Percentiles rank a stretch among this genome's conserved stretches.
These are phyloP conservation scores for Monochamus saltuarius DNA, from an alignment of 1,140 invertebrate species.

Conservation along the genomic window DNA sequence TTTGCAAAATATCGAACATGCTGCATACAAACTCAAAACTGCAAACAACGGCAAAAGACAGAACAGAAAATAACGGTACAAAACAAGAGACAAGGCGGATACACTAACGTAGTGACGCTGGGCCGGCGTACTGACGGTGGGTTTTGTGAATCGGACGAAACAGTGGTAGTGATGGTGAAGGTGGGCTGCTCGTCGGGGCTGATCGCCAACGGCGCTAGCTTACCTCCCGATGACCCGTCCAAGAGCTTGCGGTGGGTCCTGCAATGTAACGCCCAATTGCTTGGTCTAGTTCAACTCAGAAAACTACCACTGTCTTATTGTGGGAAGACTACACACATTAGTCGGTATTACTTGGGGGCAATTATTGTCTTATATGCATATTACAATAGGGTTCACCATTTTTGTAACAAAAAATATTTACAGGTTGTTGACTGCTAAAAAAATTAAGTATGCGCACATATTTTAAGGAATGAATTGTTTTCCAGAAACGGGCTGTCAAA, in stretches of 20 bases:
- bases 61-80: conserved; percentile 22
- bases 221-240: conserved; percentile 55
- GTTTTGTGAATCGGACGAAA: conserved; percentile 11
- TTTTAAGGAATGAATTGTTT: no score
- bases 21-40: conserved; percentile 8
- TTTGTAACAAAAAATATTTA: no score
- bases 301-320: no score
- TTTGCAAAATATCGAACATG: conserved; percentile 7
- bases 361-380: no score
- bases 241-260: conserved; percentile 59
- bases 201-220: conserved; percentile 57
- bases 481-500: no score
- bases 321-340: no score
- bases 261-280: conserved; percentile 50
- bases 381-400: no score
- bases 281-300: no score
- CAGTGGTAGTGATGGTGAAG: conserved; percentile 19
- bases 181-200: conserved; percentile 50
- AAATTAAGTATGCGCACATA: no score
- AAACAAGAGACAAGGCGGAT: conserved; percentile 23
- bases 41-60: conserved; percentile 17
- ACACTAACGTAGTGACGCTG: conserved; percentile 50
- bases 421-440: no score
- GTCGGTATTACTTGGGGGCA: no score
- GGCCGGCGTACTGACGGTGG: conserved; percentile 40